Base-by-base conservation (phyloP, 30 jellyfish, hydroid and myxozoan genomes). In the Aurelia aurita region DNA sequence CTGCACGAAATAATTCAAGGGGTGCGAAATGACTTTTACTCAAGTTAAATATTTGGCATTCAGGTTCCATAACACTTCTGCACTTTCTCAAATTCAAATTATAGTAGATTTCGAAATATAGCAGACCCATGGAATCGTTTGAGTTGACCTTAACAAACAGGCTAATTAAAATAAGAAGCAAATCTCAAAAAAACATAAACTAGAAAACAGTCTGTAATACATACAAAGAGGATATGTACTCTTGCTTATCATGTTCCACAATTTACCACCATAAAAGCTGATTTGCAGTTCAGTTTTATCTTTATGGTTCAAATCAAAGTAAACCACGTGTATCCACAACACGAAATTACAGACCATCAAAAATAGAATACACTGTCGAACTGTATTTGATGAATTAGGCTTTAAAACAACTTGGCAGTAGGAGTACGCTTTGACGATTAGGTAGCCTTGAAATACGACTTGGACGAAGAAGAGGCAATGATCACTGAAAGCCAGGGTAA, bases 301-400 rank as follows among this genome's bases (percentile, higher is more conserved):
- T 27, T 85, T 85, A 69, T 73, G 95, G 55, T 72, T 85, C 59
- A 85, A 27, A 73, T 85, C 88, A 66, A 85, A 85, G 46, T 85
- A 85, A 21, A 85, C 51, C 13, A 75, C 82, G 60, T 85, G 95
- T 21, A 85, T 20, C 95, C 95, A 85, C 21, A 85, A 71, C 15
- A 85, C 89, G 25, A 85, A 85, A 62, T 85, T 85, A 55, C 95
- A 73, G 20, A 73, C 95, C 95, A 85, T 85, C 14, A 85, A 55
- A 47, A 72, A 85, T 14, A 85, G 72, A n/a, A 85, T 63, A 46
- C 95, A 85, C 47, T 85, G 95, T 58, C 89, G 51, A 60, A 85
- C 73, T 15, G 78, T 85, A 62, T 85, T 85, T 3, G 95, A 73
- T 10, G 88, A 51, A 53, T 58, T 75, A 21, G 95, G 95, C 59